Conservation (phyloP, 2,113 vertebrate genomes). For the Australoheros scitulus region DNA sequence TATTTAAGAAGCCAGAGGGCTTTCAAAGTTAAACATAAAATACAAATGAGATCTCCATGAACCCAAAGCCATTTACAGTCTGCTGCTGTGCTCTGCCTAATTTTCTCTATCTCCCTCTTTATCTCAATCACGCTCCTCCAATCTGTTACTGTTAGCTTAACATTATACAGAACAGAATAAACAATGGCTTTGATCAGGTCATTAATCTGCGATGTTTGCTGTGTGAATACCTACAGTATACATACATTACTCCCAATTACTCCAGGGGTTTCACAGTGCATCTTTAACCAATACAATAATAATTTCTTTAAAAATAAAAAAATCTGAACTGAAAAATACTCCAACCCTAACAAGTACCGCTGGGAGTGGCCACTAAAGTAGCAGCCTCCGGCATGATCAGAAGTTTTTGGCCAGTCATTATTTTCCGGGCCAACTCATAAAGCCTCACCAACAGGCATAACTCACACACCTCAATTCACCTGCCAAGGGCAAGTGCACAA, state of each 20-base stretch:
- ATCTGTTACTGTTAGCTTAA: slow-evolving; percentile 32
- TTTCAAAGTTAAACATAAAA: slow-evolving; percentile 68
- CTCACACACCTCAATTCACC: slow-evolving; percentile 45
- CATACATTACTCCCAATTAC: slow-evolving; percentile 8
- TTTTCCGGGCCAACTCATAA: slow-evolving; percentile 41
- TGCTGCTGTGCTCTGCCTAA: slow-evolving; percentile 56
- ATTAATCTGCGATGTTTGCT: slow-evolving; percentile 33
- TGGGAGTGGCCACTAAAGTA: slow-evolving; percentile 42
- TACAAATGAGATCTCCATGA: slow-evolving; percentile 69
- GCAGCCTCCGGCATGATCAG: slow-evolving; percentile 35
- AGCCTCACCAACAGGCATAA: slow-evolving; percentile 39
- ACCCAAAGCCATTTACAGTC: slow-evolving; percentile 61
- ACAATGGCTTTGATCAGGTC: slow-evolving; percentile 32
- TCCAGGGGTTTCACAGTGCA: background rate
- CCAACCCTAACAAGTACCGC: slow-evolving; percentile 25
- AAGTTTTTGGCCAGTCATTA: slow-evolving; percentile 48
- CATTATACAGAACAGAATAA: slow-evolving; percentile 34
- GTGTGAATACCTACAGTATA: background rate
- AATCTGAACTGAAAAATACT: background rate
- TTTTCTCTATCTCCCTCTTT: slow-evolving; percentile 48
- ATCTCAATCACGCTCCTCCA: slow-evolving; percentile 43
- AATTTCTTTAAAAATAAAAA: slow-evolving; percentile 30
- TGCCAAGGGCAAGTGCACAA: slow-evolving; percentile 54
- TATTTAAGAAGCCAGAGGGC: slow-evolving; percentile 59
- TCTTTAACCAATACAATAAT: slow-evolving; percentile 1